These are phyloP conservation scores for Glomeris maerens DNA, from an alignment of 1,140 invertebrate species.

Conservation along the genomic window DNA sequence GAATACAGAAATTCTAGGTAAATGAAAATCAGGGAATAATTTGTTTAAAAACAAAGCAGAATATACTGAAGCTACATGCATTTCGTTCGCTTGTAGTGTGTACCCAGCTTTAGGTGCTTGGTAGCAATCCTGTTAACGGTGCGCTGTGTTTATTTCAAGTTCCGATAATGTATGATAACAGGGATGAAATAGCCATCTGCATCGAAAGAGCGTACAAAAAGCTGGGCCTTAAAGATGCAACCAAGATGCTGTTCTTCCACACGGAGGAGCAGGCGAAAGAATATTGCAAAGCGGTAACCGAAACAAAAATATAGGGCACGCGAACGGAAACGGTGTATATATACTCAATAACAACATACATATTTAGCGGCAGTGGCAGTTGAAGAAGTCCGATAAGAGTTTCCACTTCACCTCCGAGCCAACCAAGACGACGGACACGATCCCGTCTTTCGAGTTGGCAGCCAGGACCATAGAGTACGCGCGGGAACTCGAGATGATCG, in stretches of 20 bases:
- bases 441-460: conserved; percentile 77
- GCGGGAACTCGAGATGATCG: conserved; percentile 97
- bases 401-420: conserved; percentile 65
- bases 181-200: conserved; percentile 86
- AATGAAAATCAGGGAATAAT: no score
- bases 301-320: no score
- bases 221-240: conserved; percentile 73
- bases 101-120: no score
- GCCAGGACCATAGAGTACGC: conserved; percentile 93
- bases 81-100: no score
- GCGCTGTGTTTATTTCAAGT: no score
- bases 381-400: conserved; percentile 45
- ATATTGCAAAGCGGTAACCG: no score
- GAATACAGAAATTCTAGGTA: no score
- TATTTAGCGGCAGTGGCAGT: background rate
- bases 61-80: no score
- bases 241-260: conserved; percentile 73
- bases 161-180: no score
- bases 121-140: no score
- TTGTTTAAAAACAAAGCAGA: no score
- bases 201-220: conserved; percentile 91
- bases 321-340: conserved; percentile 18
- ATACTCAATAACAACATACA: background rate
- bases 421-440: conserved; percentile 53
- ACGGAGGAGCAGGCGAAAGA: no score